Conservation (phyloP, 2,113 vertebrate species). For the Cathartes aura region DNA sequence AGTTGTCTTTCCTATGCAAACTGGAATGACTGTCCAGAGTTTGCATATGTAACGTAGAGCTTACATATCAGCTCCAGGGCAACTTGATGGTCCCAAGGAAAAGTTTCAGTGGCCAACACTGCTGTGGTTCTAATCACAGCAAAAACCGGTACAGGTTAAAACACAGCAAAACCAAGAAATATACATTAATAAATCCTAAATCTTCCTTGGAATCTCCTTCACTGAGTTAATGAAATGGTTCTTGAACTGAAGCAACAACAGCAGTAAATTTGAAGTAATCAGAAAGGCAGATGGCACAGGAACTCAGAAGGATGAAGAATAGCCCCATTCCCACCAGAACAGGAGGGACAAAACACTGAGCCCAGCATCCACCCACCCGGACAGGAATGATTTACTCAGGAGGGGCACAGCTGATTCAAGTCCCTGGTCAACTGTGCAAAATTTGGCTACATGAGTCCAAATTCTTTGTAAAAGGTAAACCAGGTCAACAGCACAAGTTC, state of each 20-base stretch:
- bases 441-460: background rate
- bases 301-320: background rate
- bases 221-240: background rate
- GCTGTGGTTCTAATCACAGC: background rate
- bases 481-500: background rate
- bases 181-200: background rate
- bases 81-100: background rate
- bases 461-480: background rate
- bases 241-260: background rate
- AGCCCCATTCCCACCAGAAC: background rate
- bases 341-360: background rate
- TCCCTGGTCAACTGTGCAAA: background rate
- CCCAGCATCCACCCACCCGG: too few relatives aligned
- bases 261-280: background rate
- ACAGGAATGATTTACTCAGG: background rate
- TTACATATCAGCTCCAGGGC: background rate
- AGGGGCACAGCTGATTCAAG: fast-evolving
- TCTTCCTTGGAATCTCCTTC: background rate
- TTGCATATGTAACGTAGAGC: background rate
- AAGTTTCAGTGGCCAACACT: background rate
- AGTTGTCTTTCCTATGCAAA: background rate
- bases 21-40: background rate
- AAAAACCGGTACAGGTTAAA: fast-evolving
- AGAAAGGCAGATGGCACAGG: background rate
- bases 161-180: background rate